These are phyloP conservation scores for Linepithema humile DNA, from an alignment of 1,140 invertebrate species.

Conservation along the genomic window DNA sequence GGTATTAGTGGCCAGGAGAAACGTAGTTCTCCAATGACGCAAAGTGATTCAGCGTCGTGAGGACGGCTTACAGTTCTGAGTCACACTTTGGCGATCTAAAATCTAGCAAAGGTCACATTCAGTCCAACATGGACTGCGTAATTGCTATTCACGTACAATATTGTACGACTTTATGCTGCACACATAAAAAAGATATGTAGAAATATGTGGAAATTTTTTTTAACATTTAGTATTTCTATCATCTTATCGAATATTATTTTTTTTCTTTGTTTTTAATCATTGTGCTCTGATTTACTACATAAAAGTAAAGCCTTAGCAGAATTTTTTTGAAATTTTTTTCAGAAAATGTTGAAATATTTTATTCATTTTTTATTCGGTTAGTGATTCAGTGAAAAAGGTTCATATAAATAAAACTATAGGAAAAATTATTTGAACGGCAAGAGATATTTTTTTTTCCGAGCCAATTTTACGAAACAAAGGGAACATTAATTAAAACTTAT, in stretches of 20 bases:
- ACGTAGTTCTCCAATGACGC: conserved; percentile 23
- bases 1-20: neutral
- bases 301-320: too few species aligned
- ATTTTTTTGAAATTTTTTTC: neutral
- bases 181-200: too few species aligned
- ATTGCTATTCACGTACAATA: neutral
- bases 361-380: neutral
- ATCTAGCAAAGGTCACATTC: neutral
- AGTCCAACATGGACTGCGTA: neutral
- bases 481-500: conserved; percentile 3
- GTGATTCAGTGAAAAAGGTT: neutral
- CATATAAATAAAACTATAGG: neutral
- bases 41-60: conserved; percentile 18
- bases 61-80: neutral
- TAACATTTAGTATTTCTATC: neutral
- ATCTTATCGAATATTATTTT: too few species aligned
- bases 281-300: neutral
- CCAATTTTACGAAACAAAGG: neutral
- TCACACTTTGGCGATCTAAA: conserved; percentile 11
- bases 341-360: neutral
- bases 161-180: conserved; percentile 1
- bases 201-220: too few species aligned
- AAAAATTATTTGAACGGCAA: neutral
- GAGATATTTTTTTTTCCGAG: neutral
- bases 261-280: too few species aligned